phyloP scores from a whole-genome alignment of 2,113 vertebrate genomes.

The Stictonetta naevosa region DNA sequence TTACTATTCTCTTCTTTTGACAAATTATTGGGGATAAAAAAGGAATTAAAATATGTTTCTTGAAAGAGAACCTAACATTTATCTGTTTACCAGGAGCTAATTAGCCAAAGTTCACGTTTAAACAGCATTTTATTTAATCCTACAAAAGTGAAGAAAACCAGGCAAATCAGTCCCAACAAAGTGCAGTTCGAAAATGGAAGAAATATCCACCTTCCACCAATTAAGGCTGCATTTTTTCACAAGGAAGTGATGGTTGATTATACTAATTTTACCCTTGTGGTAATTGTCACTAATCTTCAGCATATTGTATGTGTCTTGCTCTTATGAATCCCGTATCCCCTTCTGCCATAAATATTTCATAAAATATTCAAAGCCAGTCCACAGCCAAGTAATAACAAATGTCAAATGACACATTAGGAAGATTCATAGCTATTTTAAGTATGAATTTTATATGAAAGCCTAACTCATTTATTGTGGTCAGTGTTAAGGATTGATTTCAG shows the following conservation, averaged over 20 bases:
- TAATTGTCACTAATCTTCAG: slow-evolving; percentile 75
- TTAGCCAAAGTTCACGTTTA: slow-evolving; percentile 50
- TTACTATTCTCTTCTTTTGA: slow-evolving; percentile 15
- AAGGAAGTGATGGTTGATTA: slow-evolving; percentile 65
- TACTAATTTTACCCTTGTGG: slow-evolving; percentile 68
- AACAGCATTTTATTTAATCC: slow-evolving; percentile 47
- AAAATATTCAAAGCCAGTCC: slow-evolving; percentile 73
- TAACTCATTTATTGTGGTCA: slow-evolving; percentile 68
- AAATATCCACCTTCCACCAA: slow-evolving; percentile 55
- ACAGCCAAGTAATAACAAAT: slow-evolving; percentile 75
- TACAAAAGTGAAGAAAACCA: slow-evolving; percentile 19
- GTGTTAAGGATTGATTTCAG: slow-evolving; percentile 45
- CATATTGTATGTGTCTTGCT: slow-evolving; percentile 69
- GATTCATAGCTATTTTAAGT: slow-evolving; percentile 68
- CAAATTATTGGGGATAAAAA: neutral
- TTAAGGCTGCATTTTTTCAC: slow-evolving; percentile 58
- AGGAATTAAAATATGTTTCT: slow-evolving; percentile 26
- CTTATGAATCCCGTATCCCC: slow-evolving; percentile 58
- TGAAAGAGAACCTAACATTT: neutral
- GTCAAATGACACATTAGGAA: slow-evolving; percentile 75
- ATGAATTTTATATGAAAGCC: slow-evolving; percentile 58
- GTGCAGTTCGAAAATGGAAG: slow-evolving; percentile 17
- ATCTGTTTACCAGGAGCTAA: slow-evolving; percentile 47
- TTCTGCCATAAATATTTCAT: slow-evolving; percentile 77
- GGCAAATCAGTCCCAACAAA: slow-evolving; percentile 44